Percentiles rank a stretch among this genome's conserved stretches.
phyloP scores from a whole-genome alignment of 2,113 vertebrate genomes.

The Columba janthina region DNA sequence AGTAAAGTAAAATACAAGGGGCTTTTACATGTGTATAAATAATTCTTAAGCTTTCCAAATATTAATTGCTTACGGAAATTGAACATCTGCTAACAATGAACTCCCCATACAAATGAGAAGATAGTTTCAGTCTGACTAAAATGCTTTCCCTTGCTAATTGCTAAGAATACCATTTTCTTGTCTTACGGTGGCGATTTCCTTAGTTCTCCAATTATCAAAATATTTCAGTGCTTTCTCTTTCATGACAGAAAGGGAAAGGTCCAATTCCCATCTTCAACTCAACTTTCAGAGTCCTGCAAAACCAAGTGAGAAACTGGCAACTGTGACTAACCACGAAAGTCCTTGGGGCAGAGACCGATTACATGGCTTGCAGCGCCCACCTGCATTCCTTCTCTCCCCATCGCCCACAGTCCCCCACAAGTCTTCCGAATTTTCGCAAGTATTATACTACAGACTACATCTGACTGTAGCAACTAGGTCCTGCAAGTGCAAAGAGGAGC shows the following conservation, averaged over 20 bases:
- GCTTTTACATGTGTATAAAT: neutral
- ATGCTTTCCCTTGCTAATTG: constrained; percentile 10
- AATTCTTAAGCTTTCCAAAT: constrained; percentile 25
- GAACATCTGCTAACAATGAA: constrained; percentile 44
- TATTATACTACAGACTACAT: neutral
- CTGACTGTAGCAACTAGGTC: neutral
- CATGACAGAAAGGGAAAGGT: neutral
- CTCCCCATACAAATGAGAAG: neutral
- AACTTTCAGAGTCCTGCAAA: neutral
- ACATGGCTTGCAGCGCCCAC: neutral
- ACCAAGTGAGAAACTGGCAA: neutral
- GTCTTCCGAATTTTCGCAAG: neutral
- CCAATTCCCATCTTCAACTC: neutral
- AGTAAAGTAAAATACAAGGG: neutral
- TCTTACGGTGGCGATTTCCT: neutral
- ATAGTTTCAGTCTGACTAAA: constrained; percentile 9
- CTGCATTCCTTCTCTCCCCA: neutral
- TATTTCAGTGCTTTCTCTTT: constrained; percentile 1
- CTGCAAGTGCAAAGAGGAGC: constrained; percentile 11
- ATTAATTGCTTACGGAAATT: constrained; percentile 23
- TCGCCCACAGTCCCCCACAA: neutral
- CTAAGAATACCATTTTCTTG: neutral
- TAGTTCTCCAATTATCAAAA: neutral
- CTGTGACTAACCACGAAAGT: rapidly evolving
- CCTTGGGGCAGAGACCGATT: neutral